Base-by-base conservation (phyloP, 2,888 invertebrate species). In the Harpalus rufipes region DNA sequence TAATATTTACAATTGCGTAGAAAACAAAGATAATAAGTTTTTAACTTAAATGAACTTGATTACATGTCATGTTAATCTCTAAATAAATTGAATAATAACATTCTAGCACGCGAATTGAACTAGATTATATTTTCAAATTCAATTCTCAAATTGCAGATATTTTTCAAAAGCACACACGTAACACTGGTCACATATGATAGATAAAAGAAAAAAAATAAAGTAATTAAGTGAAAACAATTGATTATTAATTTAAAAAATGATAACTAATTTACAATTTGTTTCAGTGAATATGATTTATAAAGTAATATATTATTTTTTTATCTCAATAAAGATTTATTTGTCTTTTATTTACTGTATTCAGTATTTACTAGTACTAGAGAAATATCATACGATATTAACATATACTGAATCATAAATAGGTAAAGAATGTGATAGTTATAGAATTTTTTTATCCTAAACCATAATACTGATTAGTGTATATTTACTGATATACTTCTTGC, bases 11-110 rank as follows among this genome's bases (percentile, higher is more conserved):
- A 44, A 74, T 7, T 74, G 72, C 16, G 72, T 44, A 74, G 72
- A 63, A 63, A 63, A 74, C 72, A 74, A 74, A 74, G 72, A 74
- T 74, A 68, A 12, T 39, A 39, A 14, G 32, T 68, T 68, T 68
- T 68, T 68, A 68, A 68, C 21, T 68, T n/a, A 74, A 14, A 74
- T 44, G 72, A 74, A 74, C 72, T 74, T 32, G 39, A 68, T 68
- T 68, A 32, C 68, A 68, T 68, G 68, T n/a, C 68, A 32, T 39
- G 32, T n/a, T 68, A 68, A 68, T 72, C 68, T 72, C 39, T 72
- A 72, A 72, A 72, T 41, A 72, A 63, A 41, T 74, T 74, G 72
- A 74, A 74, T 44, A 74, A 74, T 74, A 41, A 74, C 72, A 16
- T 14, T 51, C 7, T 16, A 74, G 41, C 72, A 74, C 14, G 44